phyloP scores from a whole-genome alignment of 2,888 invertebrate genomes.

The Leptinotarsa tumamoca region DNA sequence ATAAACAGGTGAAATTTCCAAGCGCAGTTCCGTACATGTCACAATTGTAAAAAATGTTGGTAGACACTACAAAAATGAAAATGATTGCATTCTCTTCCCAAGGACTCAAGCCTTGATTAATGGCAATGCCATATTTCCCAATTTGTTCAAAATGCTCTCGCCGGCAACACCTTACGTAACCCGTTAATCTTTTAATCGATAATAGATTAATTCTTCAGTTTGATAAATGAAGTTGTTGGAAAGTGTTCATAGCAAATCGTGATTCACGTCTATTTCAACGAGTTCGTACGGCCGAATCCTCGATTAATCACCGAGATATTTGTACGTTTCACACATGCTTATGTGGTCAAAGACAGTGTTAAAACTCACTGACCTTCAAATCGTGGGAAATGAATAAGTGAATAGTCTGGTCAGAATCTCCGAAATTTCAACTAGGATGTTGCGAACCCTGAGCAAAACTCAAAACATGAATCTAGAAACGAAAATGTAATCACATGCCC shows the following conservation, averaged over 20 bases:
- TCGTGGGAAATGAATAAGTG: slow-evolving; percentile 41
- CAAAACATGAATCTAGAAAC: too few relatives aligned
- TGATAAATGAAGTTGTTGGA: slow-evolving; percentile 40
- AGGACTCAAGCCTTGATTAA: background rate
- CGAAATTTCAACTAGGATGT: background rate
- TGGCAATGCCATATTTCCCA: slow-evolving; percentile 10
- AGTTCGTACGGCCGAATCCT: slow-evolving; percentile 32
- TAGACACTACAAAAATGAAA: too few relatives aligned
- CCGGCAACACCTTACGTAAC: background rate
- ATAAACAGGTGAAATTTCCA: too few relatives aligned
- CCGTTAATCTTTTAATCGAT: background rate
- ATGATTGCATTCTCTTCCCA: background rate
- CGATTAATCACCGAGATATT: slow-evolving; percentile 41
- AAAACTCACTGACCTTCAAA: slow-evolving; percentile 40
- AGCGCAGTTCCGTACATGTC: too few relatives aligned
- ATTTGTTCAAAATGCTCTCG: background rate
- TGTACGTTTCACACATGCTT: slow-evolving; percentile 33
- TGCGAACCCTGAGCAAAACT: background rate
- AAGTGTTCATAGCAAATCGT: slow-evolving; percentile 36
- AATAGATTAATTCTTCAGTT: slow-evolving; percentile 8
- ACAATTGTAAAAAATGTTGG: too few relatives aligned
- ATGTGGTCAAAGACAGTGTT: slow-evolving; percentile 39
- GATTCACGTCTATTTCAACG: slow-evolving; percentile 40
- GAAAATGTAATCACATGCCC: too few relatives aligned
- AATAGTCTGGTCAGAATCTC: slow-evolving; percentile 20